Evolutionary conservation across 2,888 invertebrate species (phyloP), one percentile per base, ranked within the genome.

Genomic region (Melipona beecheii): DNA sequence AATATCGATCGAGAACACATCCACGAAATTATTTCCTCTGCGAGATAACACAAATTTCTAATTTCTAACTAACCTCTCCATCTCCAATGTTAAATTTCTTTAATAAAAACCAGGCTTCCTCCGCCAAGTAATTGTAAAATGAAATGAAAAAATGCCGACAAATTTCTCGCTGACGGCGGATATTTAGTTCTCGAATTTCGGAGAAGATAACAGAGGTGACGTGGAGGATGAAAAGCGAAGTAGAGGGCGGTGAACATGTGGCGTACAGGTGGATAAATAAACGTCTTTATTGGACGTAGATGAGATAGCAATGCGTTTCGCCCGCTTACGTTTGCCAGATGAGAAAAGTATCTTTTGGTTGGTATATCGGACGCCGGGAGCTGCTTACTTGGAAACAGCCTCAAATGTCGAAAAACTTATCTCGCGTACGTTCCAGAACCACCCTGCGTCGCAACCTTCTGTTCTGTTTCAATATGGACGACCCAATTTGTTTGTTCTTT

Each of bases 241-340:
- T 43, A 43, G 56, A 71, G 56, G 54, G 36, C 24, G 21, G 43
- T 17, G n/a, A n/a, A 50, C 15, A 43, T 31, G 1, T 27, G 27
- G 64, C 60, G 74, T 71, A 75, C 74, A 64, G 58, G 76, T 79
- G 75, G 69, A 85, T 83, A 85, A 80, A 84, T 80, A 80, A 80
- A 62, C 76, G 77, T 80, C 77, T 81, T 84, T 77, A 71, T 80
- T 85, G 72, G 84, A 85, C 75, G 75, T 69, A 82, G 84, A 84
- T 76, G 82, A 81, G 83, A 72, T 81, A 76, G 81, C 75, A 83
- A 81, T 81, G 72, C 58, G 75, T 81, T 75, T 76, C 75, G 36
- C 71, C 49, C 68, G 83, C 68, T 81, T 79, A 82, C 68, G 54
- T 83, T 75, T 75, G 52, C 71, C 13, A 81, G 49, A 72, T 75